Evolutionary conservation across 2,888 invertebrate genomes (phyloP).

Genomic region (Rotaria socialis): DNA sequence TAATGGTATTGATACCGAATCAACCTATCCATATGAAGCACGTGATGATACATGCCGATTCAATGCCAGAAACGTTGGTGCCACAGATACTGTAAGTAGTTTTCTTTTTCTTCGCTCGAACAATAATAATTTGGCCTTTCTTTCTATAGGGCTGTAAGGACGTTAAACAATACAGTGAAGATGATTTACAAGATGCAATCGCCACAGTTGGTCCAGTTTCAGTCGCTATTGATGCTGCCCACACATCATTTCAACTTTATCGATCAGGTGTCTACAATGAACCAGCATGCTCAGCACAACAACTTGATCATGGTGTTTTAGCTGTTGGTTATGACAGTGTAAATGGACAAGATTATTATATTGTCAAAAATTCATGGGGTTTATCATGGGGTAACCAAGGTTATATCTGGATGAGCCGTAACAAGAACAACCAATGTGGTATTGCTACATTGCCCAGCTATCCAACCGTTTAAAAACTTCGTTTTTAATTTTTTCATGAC

Average conservation of each 20-base stretch:
- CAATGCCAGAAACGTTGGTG: neutral
- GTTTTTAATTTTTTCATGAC: no score
- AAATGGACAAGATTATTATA: slow-evolving; percentile 30
- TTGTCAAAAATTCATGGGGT: slow-evolving; percentile 42
- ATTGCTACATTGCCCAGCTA: slow-evolving; percentile 77
- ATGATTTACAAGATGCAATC: slow-evolving; percentile 7
- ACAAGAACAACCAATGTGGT: slow-evolving; percentile 78
- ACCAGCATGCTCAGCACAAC: slow-evolving; percentile 10
- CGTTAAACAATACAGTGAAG: slow-evolving; percentile 18
- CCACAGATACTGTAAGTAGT: neutral
- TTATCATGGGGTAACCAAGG: slow-evolving; percentile 62
- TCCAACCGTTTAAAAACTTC: slow-evolving; percentile 74
- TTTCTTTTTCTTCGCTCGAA: neutral
- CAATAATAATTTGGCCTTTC: no score
- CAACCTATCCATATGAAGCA: slow-evolving; percentile 39
- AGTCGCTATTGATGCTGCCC: slow-evolving; percentile 38
- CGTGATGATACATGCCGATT: neutral
- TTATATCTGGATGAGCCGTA: slow-evolving; percentile 81
- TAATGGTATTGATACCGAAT: slow-evolving; percentile 27
- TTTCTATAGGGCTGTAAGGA: slow-evolving; percentile 47
- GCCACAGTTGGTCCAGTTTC: slow-evolving; percentile 38
- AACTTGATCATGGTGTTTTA: slow-evolving; percentile 41
- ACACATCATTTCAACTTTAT: slow-evolving; percentile 39
- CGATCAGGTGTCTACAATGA: slow-evolving; percentile 37
- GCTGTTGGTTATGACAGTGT: slow-evolving; percentile 38